Evolutionary conservation across 1,140 invertebrate genomes (phyloP).

Genomic region (Sarcophaga bullata): DNA sequence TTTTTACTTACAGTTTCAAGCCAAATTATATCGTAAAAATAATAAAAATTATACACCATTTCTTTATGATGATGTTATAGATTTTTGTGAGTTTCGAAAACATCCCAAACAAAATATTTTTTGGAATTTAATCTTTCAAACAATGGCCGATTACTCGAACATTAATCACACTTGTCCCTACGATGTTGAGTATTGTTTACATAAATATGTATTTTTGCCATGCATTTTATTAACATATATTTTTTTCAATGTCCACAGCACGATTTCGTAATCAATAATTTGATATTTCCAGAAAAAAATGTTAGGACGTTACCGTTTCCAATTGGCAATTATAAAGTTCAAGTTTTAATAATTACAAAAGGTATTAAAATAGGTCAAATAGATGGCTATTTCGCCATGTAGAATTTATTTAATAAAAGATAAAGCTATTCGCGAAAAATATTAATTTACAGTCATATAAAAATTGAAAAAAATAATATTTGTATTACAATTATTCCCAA

Average conservation of each 20-base stretch:
- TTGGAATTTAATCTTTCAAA: not conserved
- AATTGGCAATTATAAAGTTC: not conserved
- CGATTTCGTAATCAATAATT: not conserved
- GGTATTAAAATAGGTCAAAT: not conserved
- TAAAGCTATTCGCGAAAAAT: too few relatives aligned
- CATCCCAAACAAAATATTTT: constrained; percentile 4
- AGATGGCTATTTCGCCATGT: not conserved
- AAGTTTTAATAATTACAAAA: not conserved
- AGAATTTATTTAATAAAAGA: too few relatives aligned
- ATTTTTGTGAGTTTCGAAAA: not conserved
- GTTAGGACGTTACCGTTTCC: not conserved
- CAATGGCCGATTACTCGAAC: not conserved
- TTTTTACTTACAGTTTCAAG: not conserved
- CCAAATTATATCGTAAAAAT: not conserved
- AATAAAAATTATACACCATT: not conserved
- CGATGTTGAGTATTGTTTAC: not conserved
- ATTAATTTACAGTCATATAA: too few relatives aligned
- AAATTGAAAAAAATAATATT: too few relatives aligned
- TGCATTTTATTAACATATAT: not conserved
- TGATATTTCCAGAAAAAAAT: not conserved
- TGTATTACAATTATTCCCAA: too few relatives aligned
- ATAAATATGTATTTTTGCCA: not conserved
- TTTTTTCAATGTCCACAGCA: not conserved
- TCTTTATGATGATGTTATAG: not conserved
- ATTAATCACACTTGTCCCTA: not conserved